Evolutionary conservation across 2,888 invertebrate species (phyloP).

Genomic region (Clivina fossor): DNA sequence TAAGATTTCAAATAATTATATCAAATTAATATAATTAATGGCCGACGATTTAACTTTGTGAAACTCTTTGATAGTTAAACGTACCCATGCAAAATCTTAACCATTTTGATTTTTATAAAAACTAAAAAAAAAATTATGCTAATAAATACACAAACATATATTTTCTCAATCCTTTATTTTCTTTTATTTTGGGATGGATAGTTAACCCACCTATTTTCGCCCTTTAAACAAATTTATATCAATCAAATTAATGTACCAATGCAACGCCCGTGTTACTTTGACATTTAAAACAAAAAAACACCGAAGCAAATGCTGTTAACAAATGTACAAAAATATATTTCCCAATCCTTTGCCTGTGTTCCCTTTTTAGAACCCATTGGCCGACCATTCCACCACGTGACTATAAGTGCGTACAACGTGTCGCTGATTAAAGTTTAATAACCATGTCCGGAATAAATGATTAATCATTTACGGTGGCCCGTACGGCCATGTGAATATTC

Average conservation of each 20-base stretch:
- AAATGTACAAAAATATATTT: slow-evolving; percentile 31
- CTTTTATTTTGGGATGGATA: no score
- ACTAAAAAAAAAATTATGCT: no score
- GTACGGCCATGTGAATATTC: slow-evolving; percentile 25
- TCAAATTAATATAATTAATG: no score
- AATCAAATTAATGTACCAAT: slow-evolving; percentile 24
- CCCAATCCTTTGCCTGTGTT: slow-evolving; percentile 27
- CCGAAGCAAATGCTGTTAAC: slow-evolving; percentile 22
- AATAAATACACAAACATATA: no score
- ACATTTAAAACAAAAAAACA: no score
- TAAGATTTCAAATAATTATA: no score
- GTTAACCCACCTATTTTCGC: slow-evolving; percentile 3
- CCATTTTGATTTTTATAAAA: no score
- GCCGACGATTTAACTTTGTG: no score
- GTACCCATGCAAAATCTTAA: no score
- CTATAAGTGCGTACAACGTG: slow-evolving; percentile 48
- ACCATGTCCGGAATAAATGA: slow-evolving; percentile 51
- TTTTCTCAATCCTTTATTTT: no score
- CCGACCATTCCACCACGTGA: slow-evolving; percentile 7
- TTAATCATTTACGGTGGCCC: slow-evolving; percentile 51
- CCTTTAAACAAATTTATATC: slow-evolving; percentile 4
- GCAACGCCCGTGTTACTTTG: not conserved
- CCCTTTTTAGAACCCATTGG: slow-evolving; percentile 21
- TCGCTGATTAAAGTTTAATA: slow-evolving; percentile 52
- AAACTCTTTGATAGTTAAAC: no score